phyloP scores from a whole-genome alignment of 1,140 invertebrate genomes.

The Goniozus legneri region DNA sequence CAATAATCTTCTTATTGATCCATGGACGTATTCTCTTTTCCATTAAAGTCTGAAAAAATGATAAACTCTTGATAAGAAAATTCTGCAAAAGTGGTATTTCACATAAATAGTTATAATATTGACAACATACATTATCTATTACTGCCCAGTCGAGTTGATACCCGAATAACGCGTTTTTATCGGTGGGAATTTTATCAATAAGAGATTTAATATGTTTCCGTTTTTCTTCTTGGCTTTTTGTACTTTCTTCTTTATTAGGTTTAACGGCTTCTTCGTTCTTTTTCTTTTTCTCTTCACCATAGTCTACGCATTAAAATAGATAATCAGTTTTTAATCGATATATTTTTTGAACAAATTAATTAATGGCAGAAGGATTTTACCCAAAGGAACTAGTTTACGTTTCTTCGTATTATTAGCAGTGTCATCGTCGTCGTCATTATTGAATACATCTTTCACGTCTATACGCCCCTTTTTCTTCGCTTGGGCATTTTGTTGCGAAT shows the following conservation, averaged over 20 bases:
- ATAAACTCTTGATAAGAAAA: slow-evolving; percentile 95
- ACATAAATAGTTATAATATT: slow-evolving; percentile 8
- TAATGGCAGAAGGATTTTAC: slow-evolving; percentile 54
- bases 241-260: slow-evolving; percentile 63
- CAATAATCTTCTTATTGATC: slow-evolving; percentile 99
- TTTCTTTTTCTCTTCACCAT: slow-evolving; percentile 64
- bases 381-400: slow-evolving; percentile 80
- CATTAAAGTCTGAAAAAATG: slow-evolving; percentile 75
- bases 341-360: no score
- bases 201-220: slow-evolving; percentile 92
- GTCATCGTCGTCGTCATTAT: slow-evolving; percentile 84
- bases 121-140: slow-evolving; percentile 68
- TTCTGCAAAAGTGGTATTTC: slow-evolving; percentile 46
- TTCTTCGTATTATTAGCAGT: slow-evolving; percentile 66
- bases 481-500: slow-evolving; percentile 34
- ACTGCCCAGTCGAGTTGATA: slow-evolving; percentile 90
- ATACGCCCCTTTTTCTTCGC: slow-evolving; percentile 68
- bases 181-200: slow-evolving; percentile 97
- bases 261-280: slow-evolving; percentile 58
- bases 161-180: slow-evolving; percentile 92
- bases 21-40: slow-evolving; percentile 96
- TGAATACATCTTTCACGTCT: slow-evolving; percentile 86
- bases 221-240: slow-evolving; percentile 89
- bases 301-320: slow-evolving; percentile 52
- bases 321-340: no score